phyloP scores from a whole-genome alignment of 1,140 invertebrate genomes.

The Drosophila sucinea region DNA sequence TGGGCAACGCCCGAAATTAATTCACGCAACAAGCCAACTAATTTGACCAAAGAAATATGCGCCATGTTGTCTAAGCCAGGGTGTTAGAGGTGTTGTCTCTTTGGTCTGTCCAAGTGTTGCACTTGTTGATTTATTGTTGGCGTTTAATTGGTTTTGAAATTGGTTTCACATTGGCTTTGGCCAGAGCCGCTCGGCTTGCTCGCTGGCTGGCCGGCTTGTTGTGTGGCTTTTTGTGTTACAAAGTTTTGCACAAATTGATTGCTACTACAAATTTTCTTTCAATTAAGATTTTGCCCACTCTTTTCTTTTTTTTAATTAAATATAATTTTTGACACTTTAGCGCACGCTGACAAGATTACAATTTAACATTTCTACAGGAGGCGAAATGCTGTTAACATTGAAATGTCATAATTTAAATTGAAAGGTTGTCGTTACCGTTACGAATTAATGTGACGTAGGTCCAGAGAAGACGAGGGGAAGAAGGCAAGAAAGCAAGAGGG shows the following conservation, averaged over 20 bases:
- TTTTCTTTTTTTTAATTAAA: conserved; percentile 47
- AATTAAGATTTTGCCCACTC: conserved; percentile 74
- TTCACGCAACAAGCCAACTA: conserved; percentile 61
- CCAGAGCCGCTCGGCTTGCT: conserved; percentile 3
- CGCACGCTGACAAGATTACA: conserved; percentile 16
- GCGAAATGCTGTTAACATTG: conserved; percentile 73
- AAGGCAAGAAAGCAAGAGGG: conserved; percentile 3
- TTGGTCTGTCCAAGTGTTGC: conserved; percentile 66
- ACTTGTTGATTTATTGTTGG: conserved; percentile 79
- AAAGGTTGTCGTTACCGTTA: conserved; percentile 78
- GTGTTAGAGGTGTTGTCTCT: conserved; percentile 62
- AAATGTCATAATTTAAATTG: conserved; percentile 81
- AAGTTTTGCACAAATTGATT: conserved; percentile 58
- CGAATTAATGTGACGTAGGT: conserved; percentile 13
- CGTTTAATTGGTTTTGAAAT: conserved; percentile 81
- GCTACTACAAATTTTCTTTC: conserved; percentile 76
- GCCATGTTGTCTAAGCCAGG: conserved; percentile 43
- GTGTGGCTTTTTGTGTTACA: conserved; percentile 31
- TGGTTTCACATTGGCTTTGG: conserved; percentile 60
- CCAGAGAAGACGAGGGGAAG: conserved; percentile 10
- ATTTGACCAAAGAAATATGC: conserved; percentile 64
- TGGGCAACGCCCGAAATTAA: conserved; percentile 66
- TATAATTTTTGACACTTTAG: conserved; percentile 47
- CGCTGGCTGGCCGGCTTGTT: conserved; percentile 27
- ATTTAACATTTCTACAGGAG: conserved; percentile 21